A percentile compares a stretch with the other conserved stretches of the same genome.
phyloP scores from a whole-genome alignment of 2,888 invertebrate species.

The Epinotia bilunana region DNA sequence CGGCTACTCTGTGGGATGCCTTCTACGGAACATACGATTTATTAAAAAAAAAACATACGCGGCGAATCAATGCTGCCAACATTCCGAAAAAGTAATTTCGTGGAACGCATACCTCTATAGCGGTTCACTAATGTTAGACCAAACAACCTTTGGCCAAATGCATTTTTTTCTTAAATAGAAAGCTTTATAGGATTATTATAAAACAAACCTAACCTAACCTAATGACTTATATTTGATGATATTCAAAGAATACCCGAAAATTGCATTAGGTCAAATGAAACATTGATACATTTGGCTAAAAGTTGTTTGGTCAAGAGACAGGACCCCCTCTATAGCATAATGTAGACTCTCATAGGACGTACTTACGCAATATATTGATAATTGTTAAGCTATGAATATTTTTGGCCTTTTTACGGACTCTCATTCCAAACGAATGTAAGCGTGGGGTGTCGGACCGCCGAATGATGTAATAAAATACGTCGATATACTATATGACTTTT shows the following conservation, averaged over 20 bases:
- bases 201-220: too few relatives aligned
- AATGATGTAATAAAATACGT: conserved; percentile 42
- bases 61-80: conserved; percentile 26
- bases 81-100: conserved; percentile 13
- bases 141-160: too few relatives aligned
- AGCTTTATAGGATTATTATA: too few relatives aligned
- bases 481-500: conserved; percentile 31
- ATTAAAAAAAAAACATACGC: neutral
- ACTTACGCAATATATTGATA: conserved; percentile 34
- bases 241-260: too few relatives aligned
- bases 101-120: conserved; percentile 15
- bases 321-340: too few relatives aligned
- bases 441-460: conserved; percentile 19
- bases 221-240: too few relatives aligned
- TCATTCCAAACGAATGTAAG: conserved; percentile 30
- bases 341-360: conserved; percentile 31
- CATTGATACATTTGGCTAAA: too few relatives aligned
- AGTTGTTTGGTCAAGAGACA: too few relatives aligned
- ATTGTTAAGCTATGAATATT: conserved; percentile 38
- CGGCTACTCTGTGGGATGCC: conserved; percentile 20
- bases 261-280: too few relatives aligned
- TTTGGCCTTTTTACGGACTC: conserved; percentile 41
- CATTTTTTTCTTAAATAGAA: too few relatives aligned
- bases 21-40: neutral
- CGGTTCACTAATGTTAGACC: too few relatives aligned